Percentiles rank a stretch among this genome's conserved stretches.
phyloP scores from a whole-genome alignment of 2,888 invertebrate species.

The Leuctra nigra region DNA sequence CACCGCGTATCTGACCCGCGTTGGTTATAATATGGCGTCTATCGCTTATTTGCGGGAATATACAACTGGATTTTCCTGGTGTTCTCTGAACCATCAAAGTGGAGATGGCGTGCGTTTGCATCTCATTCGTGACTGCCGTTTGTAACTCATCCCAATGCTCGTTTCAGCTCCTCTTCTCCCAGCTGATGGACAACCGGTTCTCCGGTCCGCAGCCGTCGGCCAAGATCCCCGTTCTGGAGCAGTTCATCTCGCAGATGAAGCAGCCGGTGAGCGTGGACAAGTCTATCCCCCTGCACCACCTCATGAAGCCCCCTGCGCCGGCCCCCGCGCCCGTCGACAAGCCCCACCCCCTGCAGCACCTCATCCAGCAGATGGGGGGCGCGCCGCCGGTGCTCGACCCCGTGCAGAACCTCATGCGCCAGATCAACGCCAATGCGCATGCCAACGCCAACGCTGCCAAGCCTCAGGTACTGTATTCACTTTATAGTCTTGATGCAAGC shows the following conservation, averaged over 20 bases:
- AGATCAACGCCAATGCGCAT: slow-evolving; percentile 36
- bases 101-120: no score
- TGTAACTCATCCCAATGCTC: no score
- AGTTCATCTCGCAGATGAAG: slow-evolving; percentile 49
- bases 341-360: slow-evolving; percentile 46
- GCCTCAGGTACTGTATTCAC: slow-evolving; percentile 18
- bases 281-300: slow-evolving; percentile 46
- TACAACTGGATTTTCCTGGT: no score
- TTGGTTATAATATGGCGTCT: no score
- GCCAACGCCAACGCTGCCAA: slow-evolving; percentile 22
- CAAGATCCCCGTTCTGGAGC: slow-evolving; percentile 48
- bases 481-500: no score
- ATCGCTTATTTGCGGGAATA: no score
- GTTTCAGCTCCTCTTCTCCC: no score
- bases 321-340: slow-evolving; percentile 33
- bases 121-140: no score
- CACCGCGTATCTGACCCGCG: no score
- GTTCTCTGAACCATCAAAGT: no score
- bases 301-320: slow-evolving; percentile 37
- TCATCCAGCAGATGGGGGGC: slow-evolving; percentile 48
- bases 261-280: slow-evolving; percentile 29
- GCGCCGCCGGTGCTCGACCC: slow-evolving; percentile 30
- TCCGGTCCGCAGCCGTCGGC: no score
- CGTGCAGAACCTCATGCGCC: slow-evolving; percentile 38
- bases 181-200: no score